Evolutionary conservation across 2,888 invertebrate genomes (phyloP).

Genomic region (Apodemia zela): DNA sequence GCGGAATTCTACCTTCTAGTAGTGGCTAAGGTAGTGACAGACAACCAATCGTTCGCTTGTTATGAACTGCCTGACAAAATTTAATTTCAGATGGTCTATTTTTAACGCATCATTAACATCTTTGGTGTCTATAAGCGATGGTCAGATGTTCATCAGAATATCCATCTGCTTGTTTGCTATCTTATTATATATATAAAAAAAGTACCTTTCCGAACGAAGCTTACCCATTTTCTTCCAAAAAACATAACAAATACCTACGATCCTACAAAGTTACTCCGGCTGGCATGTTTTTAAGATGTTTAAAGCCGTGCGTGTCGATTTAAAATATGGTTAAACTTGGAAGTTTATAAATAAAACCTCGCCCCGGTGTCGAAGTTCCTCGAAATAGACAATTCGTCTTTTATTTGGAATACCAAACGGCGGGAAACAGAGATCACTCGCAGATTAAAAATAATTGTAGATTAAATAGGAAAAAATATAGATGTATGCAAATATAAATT

Average conservation of each 20-base stretch:
- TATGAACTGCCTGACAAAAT: no score
- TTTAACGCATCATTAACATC: no score
- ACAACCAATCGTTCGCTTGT: no score
- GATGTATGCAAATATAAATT: not conserved
- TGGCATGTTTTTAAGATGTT: not conserved
- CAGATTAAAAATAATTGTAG: slow-evolving; percentile 8
- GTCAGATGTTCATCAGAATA: no score
- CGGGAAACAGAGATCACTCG: slow-evolving; percentile 14
- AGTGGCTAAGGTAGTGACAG: no score
- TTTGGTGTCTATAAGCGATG: no score
- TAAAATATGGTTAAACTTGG: slow-evolving; percentile 13
- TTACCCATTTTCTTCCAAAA: no score
- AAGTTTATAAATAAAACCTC: slow-evolving; percentile 11
- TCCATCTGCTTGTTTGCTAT: no score
- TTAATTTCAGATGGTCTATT: no score
- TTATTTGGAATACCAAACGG: slow-evolving; percentile 17
- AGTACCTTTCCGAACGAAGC: no score
- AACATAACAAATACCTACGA: not conserved
- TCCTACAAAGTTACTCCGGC: not conserved
- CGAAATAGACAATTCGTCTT: slow-evolving; percentile 18
- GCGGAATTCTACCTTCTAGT: no score
- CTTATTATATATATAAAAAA: no score
- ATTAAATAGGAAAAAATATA: not conserved
- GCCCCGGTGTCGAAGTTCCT: slow-evolving; percentile 17
- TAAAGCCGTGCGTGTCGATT: slow-evolving; percentile 4